Evolutionary conservation across 2,888 invertebrate genomes (phyloP).

Genomic region (Megastigmus dorsalis): DNA sequence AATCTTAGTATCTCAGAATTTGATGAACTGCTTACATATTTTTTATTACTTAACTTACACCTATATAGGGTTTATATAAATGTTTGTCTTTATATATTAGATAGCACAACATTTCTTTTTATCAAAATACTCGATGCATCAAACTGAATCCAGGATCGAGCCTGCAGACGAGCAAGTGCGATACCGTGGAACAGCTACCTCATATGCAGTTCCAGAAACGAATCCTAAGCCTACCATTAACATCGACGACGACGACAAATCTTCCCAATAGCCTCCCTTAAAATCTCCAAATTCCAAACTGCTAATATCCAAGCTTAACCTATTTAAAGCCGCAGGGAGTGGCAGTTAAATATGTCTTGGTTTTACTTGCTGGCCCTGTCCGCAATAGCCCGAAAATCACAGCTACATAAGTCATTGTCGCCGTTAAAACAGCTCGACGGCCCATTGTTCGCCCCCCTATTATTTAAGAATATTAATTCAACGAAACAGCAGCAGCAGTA

Average conservation of each 20-base stretch:
- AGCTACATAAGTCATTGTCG: conserved; percentile 27
- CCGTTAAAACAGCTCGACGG: conserved; percentile 4
- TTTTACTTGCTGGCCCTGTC: background rate
- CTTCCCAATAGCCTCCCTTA: background rate
- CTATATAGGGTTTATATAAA: too few species aligned
- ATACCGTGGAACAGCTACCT: too few species aligned
- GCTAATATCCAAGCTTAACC: conserved; percentile 7
- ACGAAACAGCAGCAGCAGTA: conserved; percentile 26
- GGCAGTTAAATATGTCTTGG: background rate
- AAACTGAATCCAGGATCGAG: too few species aligned
- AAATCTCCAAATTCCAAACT: background rate
- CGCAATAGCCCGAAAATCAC: background rate
- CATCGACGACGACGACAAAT: background rate
- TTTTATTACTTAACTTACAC: too few species aligned
- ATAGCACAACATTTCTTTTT: too few species aligned
- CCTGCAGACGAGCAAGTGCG: too few species aligned
- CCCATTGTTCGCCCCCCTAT: conserved; percentile 26
- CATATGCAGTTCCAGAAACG: too few species aligned
- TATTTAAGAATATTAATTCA: conserved; percentile 46
- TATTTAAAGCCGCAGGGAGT: background rate
- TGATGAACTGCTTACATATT: too few species aligned
- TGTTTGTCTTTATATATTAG: too few species aligned
- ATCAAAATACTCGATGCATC: too few species aligned
- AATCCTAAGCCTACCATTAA: conserved; percentile 14
- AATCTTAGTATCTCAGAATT: too few species aligned